Evolutionary conservation across 2,888 invertebrate species (phyloP), one percentile per base, ranked within the genome.

Genomic region (Acanthosepion esculentum): DNA sequence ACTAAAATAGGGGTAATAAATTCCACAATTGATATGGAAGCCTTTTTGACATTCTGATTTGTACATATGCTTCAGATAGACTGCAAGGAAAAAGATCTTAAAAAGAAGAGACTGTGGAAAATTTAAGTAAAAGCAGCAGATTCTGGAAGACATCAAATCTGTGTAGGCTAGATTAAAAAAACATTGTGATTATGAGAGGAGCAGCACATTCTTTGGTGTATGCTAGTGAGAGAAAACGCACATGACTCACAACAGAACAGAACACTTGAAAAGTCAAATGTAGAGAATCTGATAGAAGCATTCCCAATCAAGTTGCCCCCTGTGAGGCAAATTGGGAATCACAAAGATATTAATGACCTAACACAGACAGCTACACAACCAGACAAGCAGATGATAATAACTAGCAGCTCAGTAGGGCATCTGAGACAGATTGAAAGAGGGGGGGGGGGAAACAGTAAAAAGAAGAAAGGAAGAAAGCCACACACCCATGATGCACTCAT

Each of bases 111-210:
- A 78, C n/a, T n/a, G 78, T 33, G n/a, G 78, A 78, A 78, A n/a
- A 78, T 33, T 18, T n/a, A 78, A 78, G 78, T 15, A n/a, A 78
- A 78, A 78, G 33, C 78, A n/a, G 78, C n/a, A 2, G 78, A 78
- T n/a, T 78, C 78, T 78, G 78, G 78, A 78, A 78, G n/a, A n/a
- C 78, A 78, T 78, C 78, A 78, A 78, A 78, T 78, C 78, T 78
- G 33, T 78, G 33, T 78, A 33, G 78, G n/a, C n/a, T 78, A 78
- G 78, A 78, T 78, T 78, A 78, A 78, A 78, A 78, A 33, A 78
- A n/a, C n/a, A n/a, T n/a, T n/a, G 78, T n/a, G 78, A n/a, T 78
- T 78, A 33, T 78, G n/a, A 33, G 78, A 78, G 78, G 12, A 78
- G 78, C 78, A 78, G 78, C 78, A 78, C 15, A 78, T 78, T 78